A percentile compares a stretch with the other conserved stretches of the same genome.
Conservation (phyloP, 2,888 invertebrate genomes). For the Noctua fimbriata region DNA sequence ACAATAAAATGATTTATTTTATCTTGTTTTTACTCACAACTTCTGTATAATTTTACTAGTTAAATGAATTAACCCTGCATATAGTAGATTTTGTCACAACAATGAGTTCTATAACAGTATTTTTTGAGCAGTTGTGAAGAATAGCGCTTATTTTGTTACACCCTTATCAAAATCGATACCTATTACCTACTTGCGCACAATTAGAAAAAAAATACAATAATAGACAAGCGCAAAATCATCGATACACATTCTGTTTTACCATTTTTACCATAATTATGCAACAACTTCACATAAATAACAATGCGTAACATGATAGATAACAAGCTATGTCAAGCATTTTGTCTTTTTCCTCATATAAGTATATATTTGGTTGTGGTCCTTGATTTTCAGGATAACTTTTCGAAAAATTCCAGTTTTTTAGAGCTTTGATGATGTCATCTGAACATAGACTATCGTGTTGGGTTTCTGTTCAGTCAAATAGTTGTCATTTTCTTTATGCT, state of each 20-base stretch:
- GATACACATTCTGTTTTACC: background rate
- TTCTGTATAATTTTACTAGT: background rate
- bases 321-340: constrained; percentile 1
- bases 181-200: background rate
- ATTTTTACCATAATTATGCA: background rate
- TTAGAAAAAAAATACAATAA: background rate
- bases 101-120: background rate
- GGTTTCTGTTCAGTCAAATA: background rate
- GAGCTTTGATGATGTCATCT: background rate
- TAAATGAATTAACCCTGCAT: background rate
- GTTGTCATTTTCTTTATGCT: background rate
- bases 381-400: background rate
- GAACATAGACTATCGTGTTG: background rate
- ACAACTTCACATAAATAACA: background rate
- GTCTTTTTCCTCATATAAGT: background rate
- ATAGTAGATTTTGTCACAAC: background rate
- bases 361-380: constrained; percentile 25
- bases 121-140: background rate
- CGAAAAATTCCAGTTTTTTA: background rate
- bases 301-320: background rate
- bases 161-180: background rate
- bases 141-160: background rate
- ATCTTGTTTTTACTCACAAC: background rate
- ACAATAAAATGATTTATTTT: background rate
- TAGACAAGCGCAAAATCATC: background rate